Evolutionary conservation across 2,888 invertebrate genomes (phyloP).

Genomic region (Lapara coniferarum): DNA sequence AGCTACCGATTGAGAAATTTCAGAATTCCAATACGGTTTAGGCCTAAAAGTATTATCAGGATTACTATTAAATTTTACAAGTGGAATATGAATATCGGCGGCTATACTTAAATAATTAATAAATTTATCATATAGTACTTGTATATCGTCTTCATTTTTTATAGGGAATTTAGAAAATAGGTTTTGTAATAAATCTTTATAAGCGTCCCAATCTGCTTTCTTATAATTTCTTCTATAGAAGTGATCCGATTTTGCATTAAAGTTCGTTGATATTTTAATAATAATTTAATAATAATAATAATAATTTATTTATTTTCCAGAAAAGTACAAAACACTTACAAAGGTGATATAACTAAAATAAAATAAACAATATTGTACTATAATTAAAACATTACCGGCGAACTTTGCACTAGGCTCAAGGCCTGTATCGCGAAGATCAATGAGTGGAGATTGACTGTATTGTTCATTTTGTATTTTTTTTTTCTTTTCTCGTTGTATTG

Average conservation of each 20-base stretch:
- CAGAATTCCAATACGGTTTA: constrained; percentile 27
- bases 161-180: not conserved
- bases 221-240: constrained; percentile 27
- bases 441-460: too few species aligned
- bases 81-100: constrained; percentile 29
- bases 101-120: constrained; percentile 25
- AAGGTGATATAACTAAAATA: too few species aligned
- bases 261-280: constrained; percentile 26
- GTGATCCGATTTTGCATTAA: not conserved
- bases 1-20: constrained; percentile 26
- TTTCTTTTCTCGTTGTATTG: too few species aligned
- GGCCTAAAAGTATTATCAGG: constrained; percentile 26
- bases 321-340: too few species aligned
- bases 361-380: too few species aligned
- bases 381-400: too few species aligned
- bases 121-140: constrained; percentile 18
- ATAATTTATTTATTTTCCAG: too few species aligned
- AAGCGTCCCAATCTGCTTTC: constrained; percentile 30
- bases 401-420: too few species aligned
- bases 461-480: too few species aligned
- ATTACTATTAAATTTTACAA: constrained; percentile 14
- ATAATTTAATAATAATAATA: too few species aligned
- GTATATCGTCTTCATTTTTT: not conserved
- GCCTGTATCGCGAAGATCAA: too few species aligned
- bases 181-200: constrained; percentile 14